phyloP scores from a whole-genome alignment of 2,797 vertebrate genomes.

The Euphonia xanthogaster region DNA sequence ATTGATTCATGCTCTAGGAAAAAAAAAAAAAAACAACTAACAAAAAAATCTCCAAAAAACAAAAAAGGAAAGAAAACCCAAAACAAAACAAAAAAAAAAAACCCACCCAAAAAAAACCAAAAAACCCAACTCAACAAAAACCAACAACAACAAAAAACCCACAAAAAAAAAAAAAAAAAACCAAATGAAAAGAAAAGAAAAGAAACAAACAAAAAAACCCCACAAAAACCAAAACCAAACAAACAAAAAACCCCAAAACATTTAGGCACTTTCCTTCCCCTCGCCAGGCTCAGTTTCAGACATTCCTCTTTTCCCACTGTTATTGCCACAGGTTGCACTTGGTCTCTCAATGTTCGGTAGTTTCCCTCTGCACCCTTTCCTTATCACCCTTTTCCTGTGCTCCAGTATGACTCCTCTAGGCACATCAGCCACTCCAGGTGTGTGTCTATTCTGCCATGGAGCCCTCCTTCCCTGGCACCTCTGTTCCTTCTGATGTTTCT shows the following conservation, averaged over 20 bases:
- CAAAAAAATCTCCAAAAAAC: too few relatives aligned
- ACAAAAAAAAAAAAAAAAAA: too few relatives aligned
- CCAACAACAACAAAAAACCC: background rate
- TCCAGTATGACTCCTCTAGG: background rate
- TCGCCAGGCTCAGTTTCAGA: background rate
- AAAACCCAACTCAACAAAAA: too few relatives aligned
- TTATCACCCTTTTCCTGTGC: background rate
- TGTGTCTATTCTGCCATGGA: background rate
- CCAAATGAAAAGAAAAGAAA: background rate
- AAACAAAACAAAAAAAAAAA: background rate
- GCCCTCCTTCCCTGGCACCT: background rate
- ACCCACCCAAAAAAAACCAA: background rate
- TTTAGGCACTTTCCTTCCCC: background rate
- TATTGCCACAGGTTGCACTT: background rate
- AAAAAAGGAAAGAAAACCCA: background rate
- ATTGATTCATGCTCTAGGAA: background rate
- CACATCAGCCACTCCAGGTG: background rate
- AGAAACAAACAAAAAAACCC: fast-evolving
- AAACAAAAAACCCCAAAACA: too few relatives aligned
- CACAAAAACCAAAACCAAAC: background rate
- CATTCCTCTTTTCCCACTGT: fast-evolving
- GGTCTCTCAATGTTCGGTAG: background rate
- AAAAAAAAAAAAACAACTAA: background rate
- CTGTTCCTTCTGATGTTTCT: background rate
- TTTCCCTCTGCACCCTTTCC: background rate